Base-by-base conservation (phyloP, 2,888 invertebrate species). In the Scaptomyza cyrtandrae region DNA sequence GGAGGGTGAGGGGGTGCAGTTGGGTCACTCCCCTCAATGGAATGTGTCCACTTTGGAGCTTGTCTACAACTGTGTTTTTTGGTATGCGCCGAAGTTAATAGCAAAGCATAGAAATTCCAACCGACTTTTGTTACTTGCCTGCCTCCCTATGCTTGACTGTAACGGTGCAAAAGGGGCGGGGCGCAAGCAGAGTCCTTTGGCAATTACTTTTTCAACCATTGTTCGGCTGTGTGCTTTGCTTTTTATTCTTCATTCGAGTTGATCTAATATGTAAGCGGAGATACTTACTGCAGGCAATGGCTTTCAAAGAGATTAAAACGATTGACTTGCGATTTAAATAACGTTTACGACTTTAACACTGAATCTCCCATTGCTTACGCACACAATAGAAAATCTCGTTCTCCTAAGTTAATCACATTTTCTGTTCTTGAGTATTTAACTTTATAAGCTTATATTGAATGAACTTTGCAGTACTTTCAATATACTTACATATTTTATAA, bases 1-100 rank as follows among this genome's bases (percentile, higher is more conserved):
- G 41, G 6, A 10, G 24, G 3, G 33, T 0, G 33, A 0, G 19
- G 7, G n/a, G 33, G 19, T 39, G 37, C 11, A 10, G 13, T 13
- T 45, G 6, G 10, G 27, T 10, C 11, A 39, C 55, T 43, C 33
- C 33, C 44, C 54, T 31, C 46, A 67, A 49, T 53, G 82, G 88
- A 85, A 87, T 82, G 82, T 71, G 68, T 49, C 39, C 53, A 59
- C 58, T 56, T 31, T 56, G 54, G 52, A 65, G 58, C 55, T 77
- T 66, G 61, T 63, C 63, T 68, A 58, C 65, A 49, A 68, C 31
- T 45, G 50, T 9, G 24, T 68, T 78, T 73, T 52, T 78, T 73
- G 82, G 88, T 74, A 87, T 83, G 88, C 86, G 83, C 48, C 45
- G 50, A 88, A 83, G 86, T 83, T 83, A 83, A 88, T 83, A 86